These are phyloP conservation scores for Ferrisia virgata DNA, from an alignment of 2,888 invertebrate species.

Conservation along the genomic window DNA sequence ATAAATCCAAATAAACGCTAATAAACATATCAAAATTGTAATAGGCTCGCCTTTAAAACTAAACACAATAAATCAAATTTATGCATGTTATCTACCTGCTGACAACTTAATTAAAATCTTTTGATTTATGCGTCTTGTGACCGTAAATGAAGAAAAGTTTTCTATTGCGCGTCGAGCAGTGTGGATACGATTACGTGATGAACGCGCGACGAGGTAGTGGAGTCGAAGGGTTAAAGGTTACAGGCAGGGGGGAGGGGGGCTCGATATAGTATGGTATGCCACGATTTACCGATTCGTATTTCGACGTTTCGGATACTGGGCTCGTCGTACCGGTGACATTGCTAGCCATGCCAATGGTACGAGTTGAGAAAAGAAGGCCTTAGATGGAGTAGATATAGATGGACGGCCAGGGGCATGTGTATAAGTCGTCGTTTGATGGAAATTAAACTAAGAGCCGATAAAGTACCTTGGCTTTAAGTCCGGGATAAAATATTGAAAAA, in stretches of 20 bases:
- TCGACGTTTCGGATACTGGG: neutral
- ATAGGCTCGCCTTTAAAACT: conserved; percentile 28
- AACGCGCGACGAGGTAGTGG: too few species aligned
- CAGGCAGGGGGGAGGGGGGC: neutral
- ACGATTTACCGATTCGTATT: too few species aligned
- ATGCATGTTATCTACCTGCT: conserved; percentile 30
- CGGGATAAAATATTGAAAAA: neutral
- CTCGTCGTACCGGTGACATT: too few species aligned
- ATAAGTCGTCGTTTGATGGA: neutral
- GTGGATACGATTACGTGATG: too few species aligned
- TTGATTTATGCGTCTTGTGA: conserved; percentile 26
- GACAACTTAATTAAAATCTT: conserved; percentile 21
- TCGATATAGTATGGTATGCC: neutral
- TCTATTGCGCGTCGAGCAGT: neutral
- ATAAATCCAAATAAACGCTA: conserved; percentile 25
- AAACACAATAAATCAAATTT: conserved; percentile 26
- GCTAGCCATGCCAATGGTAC: too few species aligned
- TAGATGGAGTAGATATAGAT: too few species aligned
- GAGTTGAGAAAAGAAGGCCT: too few species aligned
- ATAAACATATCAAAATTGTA: conserved; percentile 26
- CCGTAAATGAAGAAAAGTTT: conserved; percentile 25
- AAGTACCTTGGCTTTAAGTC: neutral
- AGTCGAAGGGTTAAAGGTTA: too few species aligned
- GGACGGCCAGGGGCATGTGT: neutral
- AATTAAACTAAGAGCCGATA: conserved; percentile 20